A percentile compares a stretch with the other conserved stretches of the same genome.
Evolutionary conservation across 2,888 invertebrate genomes (phyloP).

Genomic region (Entomobrya proxima): DNA sequence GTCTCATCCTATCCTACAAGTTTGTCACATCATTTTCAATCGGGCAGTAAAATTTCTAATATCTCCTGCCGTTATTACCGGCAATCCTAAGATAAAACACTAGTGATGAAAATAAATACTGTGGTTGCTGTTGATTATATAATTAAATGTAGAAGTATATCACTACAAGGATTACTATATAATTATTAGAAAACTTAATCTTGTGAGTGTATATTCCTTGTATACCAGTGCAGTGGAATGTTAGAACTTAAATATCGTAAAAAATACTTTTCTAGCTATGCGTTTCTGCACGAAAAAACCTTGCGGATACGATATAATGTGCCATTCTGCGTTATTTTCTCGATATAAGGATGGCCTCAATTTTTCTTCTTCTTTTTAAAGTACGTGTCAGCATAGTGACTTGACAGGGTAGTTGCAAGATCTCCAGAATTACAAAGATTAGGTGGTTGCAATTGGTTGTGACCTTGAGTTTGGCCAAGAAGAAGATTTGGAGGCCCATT

Average conservation of each 20-base stretch:
- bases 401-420: constrained; percentile 80
- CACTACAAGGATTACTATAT: neutral
- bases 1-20: neutral
- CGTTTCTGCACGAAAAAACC: too few relatives aligned
- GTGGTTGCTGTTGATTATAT: neutral
- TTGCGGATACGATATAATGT: neutral
- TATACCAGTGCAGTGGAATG: constrained; percentile 24
- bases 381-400: constrained; percentile 80
- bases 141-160: neutral
- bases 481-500: constrained; percentile 44
- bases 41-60: neutral
- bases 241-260: constrained; percentile 8
- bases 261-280: neutral
- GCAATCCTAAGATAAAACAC: too few relatives aligned
- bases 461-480: constrained; percentile 32
- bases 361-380: constrained; percentile 78
- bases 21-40: neutral
- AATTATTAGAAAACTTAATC: neutral
- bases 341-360: neutral
- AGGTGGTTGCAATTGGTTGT: constrained; percentile 52
- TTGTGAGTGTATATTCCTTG: neutral
- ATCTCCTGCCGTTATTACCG: neutral
- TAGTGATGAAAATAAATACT: constrained; percentile 18
- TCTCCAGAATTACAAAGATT: constrained; percentile 43
- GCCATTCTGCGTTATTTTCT: neutral